phyloP scores from a whole-genome alignment of 2,797 vertebrate genomes.

The Melanotaenia pygmaea region DNA sequence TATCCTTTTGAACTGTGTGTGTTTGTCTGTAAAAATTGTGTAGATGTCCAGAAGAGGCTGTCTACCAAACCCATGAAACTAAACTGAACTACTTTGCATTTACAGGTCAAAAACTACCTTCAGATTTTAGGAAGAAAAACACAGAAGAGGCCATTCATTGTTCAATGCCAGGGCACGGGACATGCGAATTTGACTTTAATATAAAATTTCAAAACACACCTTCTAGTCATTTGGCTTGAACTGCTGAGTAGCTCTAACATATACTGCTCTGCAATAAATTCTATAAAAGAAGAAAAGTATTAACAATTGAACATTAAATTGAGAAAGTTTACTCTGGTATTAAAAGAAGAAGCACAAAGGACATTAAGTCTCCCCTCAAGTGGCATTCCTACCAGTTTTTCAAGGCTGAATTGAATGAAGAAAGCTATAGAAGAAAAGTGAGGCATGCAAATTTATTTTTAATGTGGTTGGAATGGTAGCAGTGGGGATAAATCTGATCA shows the following conservation, averaged over 20 bases:
- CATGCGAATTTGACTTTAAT: neutral
- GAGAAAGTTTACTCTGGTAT: conserved; percentile 16
- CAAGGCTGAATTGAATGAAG: conserved; percentile 59
- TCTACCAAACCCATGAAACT: conserved; percentile 16
- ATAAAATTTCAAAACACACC: neutral
- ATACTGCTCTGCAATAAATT: neutral
- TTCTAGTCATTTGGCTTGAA: conserved; percentile 10
- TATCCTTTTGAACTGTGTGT: conserved; percentile 19
- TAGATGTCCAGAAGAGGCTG: conserved; percentile 19
- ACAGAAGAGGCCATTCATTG: neutral
- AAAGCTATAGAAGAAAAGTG: conserved; percentile 43
- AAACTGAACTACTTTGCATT: conserved; percentile 22
- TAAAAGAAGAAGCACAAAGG: conserved; percentile 25
- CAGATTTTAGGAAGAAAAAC: conserved; percentile 1
- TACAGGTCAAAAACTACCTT: conserved; percentile 11
- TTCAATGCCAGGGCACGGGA: conserved; percentile 15
- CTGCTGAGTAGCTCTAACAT: neutral
- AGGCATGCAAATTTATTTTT: conserved; percentile 67
- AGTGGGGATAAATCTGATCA: conserved; percentile 73
- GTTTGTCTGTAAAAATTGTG: neutral
- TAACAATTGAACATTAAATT: conserved; percentile 23
- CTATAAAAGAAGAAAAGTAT: conserved; percentile 1
- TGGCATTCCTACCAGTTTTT: conserved; percentile 55
- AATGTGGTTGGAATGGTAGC: conserved; percentile 73
- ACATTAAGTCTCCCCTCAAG: conserved; percentile 60